These are phyloP conservation scores for Corydoras sp. DNA, from an alignment of 2,113 vertebrate species.

Conservation along the genomic window DNA sequence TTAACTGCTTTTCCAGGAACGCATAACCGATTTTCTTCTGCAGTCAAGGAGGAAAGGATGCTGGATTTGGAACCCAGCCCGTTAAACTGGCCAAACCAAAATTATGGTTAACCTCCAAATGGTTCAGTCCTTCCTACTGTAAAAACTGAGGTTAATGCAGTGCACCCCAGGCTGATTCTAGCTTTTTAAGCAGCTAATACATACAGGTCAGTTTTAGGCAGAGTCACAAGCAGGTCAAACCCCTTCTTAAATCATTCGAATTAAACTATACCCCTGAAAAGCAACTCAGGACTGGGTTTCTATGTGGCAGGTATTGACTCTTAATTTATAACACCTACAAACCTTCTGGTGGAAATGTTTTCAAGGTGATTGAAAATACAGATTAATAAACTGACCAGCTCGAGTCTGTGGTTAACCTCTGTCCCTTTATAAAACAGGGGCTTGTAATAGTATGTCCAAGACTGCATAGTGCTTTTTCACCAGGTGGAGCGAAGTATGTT, in stretches of 20 bases:
- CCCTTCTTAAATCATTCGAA: neutral
- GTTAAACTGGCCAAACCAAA: constrained; percentile 58
- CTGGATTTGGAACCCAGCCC: constrained; percentile 54
- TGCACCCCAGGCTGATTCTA: constrained; percentile 22
- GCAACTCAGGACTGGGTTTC: constrained; percentile 8
- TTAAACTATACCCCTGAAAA: constrained; percentile 5
- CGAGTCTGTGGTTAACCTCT: neutral
- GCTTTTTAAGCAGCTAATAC: neutral
- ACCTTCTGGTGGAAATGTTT: neutral
- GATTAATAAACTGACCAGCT: too few species aligned
- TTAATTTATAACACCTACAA: neutral
- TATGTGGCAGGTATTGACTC: neutral
- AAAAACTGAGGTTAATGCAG: constrained; percentile 55
- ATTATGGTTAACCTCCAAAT: constrained; percentile 57
- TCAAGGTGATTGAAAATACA: too few species aligned
- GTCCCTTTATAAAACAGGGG: neutral
- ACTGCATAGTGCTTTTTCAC: too few species aligned
- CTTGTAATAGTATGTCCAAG: too few species aligned
- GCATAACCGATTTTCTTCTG: constrained; percentile 45
- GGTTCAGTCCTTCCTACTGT: constrained; percentile 64
- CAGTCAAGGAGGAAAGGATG: constrained; percentile 50
- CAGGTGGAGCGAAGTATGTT: too few species aligned
- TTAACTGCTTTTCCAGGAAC: constrained; percentile 65
- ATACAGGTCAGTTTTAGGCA: neutral
- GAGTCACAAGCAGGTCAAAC: neutral